Percentiles rank a stretch among this genome's conserved stretches.
phyloP scores from a whole-genome alignment of 2,113 vertebrate genomes.

The Catagonus wagneri region DNA sequence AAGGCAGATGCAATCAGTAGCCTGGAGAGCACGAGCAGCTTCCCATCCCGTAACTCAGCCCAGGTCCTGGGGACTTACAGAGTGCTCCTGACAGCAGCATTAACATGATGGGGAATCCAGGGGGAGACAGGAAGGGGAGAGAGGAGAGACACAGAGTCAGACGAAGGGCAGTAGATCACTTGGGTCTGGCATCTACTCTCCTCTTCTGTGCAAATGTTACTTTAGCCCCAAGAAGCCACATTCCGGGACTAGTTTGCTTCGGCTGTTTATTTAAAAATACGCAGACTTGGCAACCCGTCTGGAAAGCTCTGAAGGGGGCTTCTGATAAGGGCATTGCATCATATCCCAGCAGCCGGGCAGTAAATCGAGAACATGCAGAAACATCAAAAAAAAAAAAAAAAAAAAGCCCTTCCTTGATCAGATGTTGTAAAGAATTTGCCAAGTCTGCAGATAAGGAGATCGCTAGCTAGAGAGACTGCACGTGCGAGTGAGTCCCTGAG shows the following conservation, averaged over 20 bases:
- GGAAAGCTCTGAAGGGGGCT: conserved; percentile 68
- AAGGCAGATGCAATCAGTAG: conserved; percentile 51
- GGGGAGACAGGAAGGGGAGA: not conserved
- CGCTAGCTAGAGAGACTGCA: not conserved
- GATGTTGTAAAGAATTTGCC: conserved; percentile 75
- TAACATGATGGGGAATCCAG: not conserved
- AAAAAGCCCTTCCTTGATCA: conserved; percentile 64
- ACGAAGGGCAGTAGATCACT: conserved; percentile 8
- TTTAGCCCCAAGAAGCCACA: conserved; percentile 63
- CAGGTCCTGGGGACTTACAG: not conserved
- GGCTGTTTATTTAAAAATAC: conserved; percentile 76
- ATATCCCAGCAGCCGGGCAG: conserved; percentile 60
- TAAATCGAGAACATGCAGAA: conserved; percentile 74
- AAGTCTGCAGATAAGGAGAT: conserved; percentile 69
- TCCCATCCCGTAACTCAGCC: not conserved
- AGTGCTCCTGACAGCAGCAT: not conserved
- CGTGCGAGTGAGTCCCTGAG: conserved; percentile 52
- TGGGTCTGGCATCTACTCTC: conserved; percentile 48
- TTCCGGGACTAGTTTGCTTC: conserved; percentile 52
- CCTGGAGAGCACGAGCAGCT: not conserved
- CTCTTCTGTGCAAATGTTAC: conserved; percentile 68
- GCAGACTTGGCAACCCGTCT: conserved; percentile 63
- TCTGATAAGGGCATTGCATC: conserved; percentile 64
- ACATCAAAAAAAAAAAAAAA: conserved; percentile 40
- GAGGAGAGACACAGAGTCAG: not conserved